phyloP scores from a whole-genome alignment of 2,888 invertebrate species.

The Achlya flavicornis region DNA sequence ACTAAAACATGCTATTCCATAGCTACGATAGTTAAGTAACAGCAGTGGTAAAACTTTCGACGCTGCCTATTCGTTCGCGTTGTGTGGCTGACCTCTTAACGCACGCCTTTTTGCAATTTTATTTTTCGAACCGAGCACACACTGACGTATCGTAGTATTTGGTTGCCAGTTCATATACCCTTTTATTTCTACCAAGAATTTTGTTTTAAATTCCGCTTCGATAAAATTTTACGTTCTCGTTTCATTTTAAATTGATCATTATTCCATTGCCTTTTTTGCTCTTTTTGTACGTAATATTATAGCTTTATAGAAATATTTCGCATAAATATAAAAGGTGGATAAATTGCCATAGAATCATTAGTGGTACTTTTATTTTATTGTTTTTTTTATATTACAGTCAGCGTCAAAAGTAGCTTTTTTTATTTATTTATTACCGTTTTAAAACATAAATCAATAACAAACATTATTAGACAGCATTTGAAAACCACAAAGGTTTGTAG shows the following conservation, averaged over 20 bases:
- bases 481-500: too few relatives aligned
- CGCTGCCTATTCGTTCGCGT: not conserved
- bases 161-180: constrained; percentile 32
- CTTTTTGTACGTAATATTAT: not conserved
- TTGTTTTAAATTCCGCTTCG: constrained; percentile 6
- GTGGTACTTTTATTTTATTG: too few relatives aligned
- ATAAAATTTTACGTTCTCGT: not conserved
- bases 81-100: not conserved
- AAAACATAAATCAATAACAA: too few relatives aligned
- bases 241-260: constrained; percentile 3
- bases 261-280: not conserved
- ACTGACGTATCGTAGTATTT: constrained; percentile 37
- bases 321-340: too few relatives aligned
- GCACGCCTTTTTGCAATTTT: constrained; percentile 28
- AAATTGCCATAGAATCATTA: too few relatives aligned
- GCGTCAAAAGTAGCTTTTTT: too few relatives aligned
- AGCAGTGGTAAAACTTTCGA: not conserved
- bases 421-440: too few relatives aligned
- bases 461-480: too few relatives aligned
- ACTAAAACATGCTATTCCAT: not conserved
- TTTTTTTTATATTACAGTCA: too few relatives aligned
- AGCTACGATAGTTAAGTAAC: not conserved
- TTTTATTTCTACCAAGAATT: constrained; percentile 27
- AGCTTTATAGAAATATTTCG: not conserved
- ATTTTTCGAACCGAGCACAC: constrained; percentile 29